Conservation (phyloP, 2,888 invertebrate species). For the Coremacera marginata region DNA sequence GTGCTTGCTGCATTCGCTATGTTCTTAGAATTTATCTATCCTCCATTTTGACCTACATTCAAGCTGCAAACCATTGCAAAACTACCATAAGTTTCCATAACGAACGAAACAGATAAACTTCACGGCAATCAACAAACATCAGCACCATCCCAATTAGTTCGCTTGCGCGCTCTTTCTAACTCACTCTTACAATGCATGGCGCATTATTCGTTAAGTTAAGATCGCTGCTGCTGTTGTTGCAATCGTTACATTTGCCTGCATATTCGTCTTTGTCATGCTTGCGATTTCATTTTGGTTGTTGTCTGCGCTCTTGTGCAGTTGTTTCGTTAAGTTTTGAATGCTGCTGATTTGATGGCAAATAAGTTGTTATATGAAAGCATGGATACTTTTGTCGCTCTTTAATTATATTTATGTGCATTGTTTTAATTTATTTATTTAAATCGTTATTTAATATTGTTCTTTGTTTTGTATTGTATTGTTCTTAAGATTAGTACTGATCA, state of each 20-base stretch:
- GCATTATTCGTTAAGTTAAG: not conserved
- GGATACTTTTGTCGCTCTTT: no score
- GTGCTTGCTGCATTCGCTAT: not conserved
- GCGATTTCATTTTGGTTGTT: constrained; percentile 27
- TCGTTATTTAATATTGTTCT: no score
- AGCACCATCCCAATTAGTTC: not conserved
- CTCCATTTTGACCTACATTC: constrained; percentile 41
- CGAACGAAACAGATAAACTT: not conserved
- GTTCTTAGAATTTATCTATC: not conserved
- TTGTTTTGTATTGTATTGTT: no score
- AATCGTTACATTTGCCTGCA: constrained; percentile 26
- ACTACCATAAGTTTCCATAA: not conserved
- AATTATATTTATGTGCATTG: no score
- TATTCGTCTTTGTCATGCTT: constrained; percentile 12
- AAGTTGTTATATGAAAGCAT: no score
- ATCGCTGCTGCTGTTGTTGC: constrained; percentile 47
- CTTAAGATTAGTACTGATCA: no score
- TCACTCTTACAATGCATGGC: not conserved
- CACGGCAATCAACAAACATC: not conserved
- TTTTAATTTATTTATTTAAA: no score
- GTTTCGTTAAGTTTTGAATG: no score
- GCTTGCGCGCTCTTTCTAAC: not conserved
- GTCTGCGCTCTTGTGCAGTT: not conserved
- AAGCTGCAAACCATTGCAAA: constrained; percentile 48
- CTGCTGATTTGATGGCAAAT: no score